Evolutionary conservation across 2,888 invertebrate genomes (phyloP), one percentile per base, ranked within the genome.

Genomic region (Calliopum simillimum): DNA sequence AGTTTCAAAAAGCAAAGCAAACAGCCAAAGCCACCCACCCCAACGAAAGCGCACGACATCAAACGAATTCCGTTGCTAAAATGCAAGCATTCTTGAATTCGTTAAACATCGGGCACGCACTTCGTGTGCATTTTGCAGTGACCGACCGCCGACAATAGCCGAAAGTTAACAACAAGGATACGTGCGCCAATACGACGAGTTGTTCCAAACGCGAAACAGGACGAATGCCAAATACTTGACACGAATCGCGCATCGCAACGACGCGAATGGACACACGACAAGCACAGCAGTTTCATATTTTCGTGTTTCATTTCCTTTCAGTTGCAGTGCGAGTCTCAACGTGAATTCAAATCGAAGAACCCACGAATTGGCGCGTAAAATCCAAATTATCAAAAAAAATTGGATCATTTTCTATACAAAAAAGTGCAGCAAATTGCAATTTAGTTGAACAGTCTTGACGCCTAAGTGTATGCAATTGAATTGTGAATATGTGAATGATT

Each of bases 251-350:
- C 41, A 11, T 4, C n/a, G n/a, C n/a, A n/a, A n/a, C n/a, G n/a
- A 21, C 44, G 14, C 55, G 51, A 43, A 8, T 8, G 46, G 14
- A 65, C 44, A 46, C 44, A 21, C 21, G 14, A 16, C 55, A 23
- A 61, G 51, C 53, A 55, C 14, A 33, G 65, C 65, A 46, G 5
- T 33, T 33, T 33, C 33, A 65, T 21, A 55, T 23, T 16, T 43
- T 53, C 55, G 65, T 33, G 61, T 25, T 47, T 47, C 67, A 25
- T 16, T 12, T 74, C 64, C 65, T 73, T 66, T 70, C 79, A 80
- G 80, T 80, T 76, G 75, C 65, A 76, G 75, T 74, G 80, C 78
- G 81, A 79, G 71, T 70, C 74, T 81, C 81, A 76, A 75, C 62
- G 78, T 76, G 81, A 79, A 80, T 76, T 78, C 80, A 81, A 81